These are phyloP conservation scores for Coreius guichenoti DNA, from an alignment of 2,797 vertebrate genomes.

Conservation along the genomic window DNA sequence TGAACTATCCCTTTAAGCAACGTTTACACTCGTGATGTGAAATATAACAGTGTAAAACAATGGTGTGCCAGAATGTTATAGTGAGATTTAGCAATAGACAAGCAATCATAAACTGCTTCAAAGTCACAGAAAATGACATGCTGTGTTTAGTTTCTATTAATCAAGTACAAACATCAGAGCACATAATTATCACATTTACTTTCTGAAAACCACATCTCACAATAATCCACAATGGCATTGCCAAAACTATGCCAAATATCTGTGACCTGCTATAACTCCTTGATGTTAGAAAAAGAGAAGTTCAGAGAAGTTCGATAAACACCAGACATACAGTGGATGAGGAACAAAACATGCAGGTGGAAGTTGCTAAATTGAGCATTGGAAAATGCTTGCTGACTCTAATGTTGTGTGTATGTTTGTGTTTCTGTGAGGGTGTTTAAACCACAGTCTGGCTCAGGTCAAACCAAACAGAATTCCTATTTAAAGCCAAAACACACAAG, in stretches of 20 bases:
- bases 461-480: constrained; percentile 12
- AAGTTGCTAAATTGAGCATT: not conserved
- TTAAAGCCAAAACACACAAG: constrained; percentile 26
- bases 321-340: not conserved
- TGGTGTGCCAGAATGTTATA: not conserved
- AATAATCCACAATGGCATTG: not conserved
- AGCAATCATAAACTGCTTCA: not conserved
- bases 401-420: constrained; percentile 32
- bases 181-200: not conserved
- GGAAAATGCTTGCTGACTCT: constrained; percentile 7
- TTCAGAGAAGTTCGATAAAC: not conserved
- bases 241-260: not conserved
- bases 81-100: not conserved
- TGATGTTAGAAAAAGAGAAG: not conserved
- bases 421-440: not conserved
- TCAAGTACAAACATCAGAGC: not conserved
- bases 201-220: not conserved
- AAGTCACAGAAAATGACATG: not conserved
- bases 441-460: constrained; percentile 30
- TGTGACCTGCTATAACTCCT: not conserved
- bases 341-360: constrained; percentile 13
- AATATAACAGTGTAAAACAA: not conserved
- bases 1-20: not conserved
- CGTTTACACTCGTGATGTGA: not conserved
- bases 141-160: not conserved